Evolutionary conservation across 2,888 invertebrate genomes (phyloP), one percentile per base, ranked within the genome.

Genomic region (Aphodius sticticus): DNA sequence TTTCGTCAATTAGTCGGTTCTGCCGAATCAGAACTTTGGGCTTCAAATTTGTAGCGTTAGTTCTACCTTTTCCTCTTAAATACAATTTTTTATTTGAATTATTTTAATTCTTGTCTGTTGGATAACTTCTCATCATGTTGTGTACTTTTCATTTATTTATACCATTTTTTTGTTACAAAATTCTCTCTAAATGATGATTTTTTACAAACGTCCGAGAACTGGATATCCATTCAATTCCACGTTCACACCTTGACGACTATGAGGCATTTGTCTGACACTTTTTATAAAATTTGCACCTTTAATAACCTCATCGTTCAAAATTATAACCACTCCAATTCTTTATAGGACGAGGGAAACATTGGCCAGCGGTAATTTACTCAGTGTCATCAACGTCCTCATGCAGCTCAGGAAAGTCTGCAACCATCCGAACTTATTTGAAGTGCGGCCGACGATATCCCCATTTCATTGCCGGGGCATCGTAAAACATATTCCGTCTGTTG

Each of bases 391-490:
- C 90, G 96, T 99, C 84, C 91, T 99, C 81, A 99, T 99, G 98
- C 98, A 99, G 90, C 91, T 99, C 87, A 92, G 99, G 79, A 99
- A 99, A 92, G 97, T 98, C 84, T 99, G 99, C 91, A 99, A 99
- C 91, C 99, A 99, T 91, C 99, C 99, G 15, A 98, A 99, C 91
- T 92, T 99, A 87, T 99, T 99, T 90, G 99, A 99, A 92, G 95
- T 97, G 82, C 93, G 99, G 79, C 98, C 99, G 76, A 98, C 97
- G 71, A 92, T 95, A 78, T 98, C 99, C 76, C 98, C 99, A 81
- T 97, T 99, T 91, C 96, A 95, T 90, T 95, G 96, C 93, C 93
- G 95, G 83, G 94, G 94, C 38, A 92, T 98, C 82, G 90, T 91
- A 72, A 92, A 92, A 86, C 90, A 90, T 82, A 93, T 94, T 79